Evolutionary conservation across 2,888 invertebrate genomes (phyloP), one percentile per base, ranked within the genome.

Genomic region (Prosopocoilus inquinatus): DNA sequence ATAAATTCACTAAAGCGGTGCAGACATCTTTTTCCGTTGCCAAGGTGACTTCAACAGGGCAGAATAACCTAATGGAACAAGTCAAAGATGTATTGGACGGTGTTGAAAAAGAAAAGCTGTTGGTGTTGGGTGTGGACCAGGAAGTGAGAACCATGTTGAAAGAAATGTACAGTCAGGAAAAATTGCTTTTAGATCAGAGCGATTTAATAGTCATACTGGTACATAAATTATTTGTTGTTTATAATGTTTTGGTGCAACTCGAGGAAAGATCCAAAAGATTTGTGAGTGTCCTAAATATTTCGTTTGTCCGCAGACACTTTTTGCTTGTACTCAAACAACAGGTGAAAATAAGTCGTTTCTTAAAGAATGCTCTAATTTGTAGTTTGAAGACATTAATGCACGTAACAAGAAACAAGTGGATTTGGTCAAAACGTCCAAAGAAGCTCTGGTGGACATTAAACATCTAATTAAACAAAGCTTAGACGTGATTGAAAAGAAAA

Each of bases 161-260:
- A 9, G 50, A 50, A 4, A 46, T 47, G 43, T 32, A 47, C 15
- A 16, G 20, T 7, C 58, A 60, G 36, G 60, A 62, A 11, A 53
- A 47, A 20, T 52, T 57, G 16, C 41, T 62, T 9, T 35, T 47
- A 9, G 54, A 62, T 38, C 48, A 54, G 39, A 58, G 57, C 34
- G 58, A 60, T 28, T 35, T 58, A 16, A 51, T 62, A 33, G 48
- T 48, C 7, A 32, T 62, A 33, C 9, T 55, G 43, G 54, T 58
- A 13, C 43, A 50, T 13, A 56, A 58, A 35, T 34, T 62, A 15
- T 48, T 51, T 33, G 34, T 44, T 9, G 55, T 60, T 13, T 58
- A 58, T 36, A 52, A 51, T 13, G 32, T 44, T 15, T 53, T 62
- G 41, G 46, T 50, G 12, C 32, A 11, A 11, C 35, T 60, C 8